Base-by-base conservation (phyloP, 2,797 vertebrate genomes). In the Tachyglossus aculeatus region DNA sequence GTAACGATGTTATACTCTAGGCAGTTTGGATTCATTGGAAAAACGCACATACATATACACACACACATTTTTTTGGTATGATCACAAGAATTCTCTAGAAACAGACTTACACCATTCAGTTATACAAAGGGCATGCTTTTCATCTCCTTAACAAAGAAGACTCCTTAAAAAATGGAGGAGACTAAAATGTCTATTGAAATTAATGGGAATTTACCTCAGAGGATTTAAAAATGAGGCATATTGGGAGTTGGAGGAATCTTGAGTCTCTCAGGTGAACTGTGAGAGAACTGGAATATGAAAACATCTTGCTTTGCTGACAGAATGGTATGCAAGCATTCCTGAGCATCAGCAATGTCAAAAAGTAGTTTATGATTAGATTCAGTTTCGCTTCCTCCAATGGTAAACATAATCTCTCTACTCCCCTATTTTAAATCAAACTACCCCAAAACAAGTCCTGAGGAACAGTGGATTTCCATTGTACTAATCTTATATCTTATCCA, bases 351-450 rank as follows among this genome's bases (percentile, higher is more conserved):
- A 16, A 14, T 25, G 52, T 72, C 79, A 64, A 38, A 80, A 63
- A 3, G 5, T 48, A 54, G 72, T 68, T 82, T 86, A 83, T 75
- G 80, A 16, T 67, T 44, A 73, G 62, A 73, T 48, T 74, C 66
- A 41, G 55, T 15, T 78, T 84, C 27, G 44, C 1, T 54, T 54
- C 3, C 10, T 84, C 39, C 73, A 80, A 77, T 43, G 22, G 72
- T 77, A 79, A 88, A 86, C 62, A 74, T 48, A 71, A 74, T 73
- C 71, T 80, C 57, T 78, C 51, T 55, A 54, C 60, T 72, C 70
- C 62, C 65, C 24, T n/a, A 61, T 78, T 76, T 41, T 64, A 77
- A 81, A 77, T 87, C 80, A 77, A 83, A 80, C 74, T 6, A 0
- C 82, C 78, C 38, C 54, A 78, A 88, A 72, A 52, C 57, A 76